A percentile compares a stretch with the other conserved stretches of the same genome.
Conservation (phyloP, 2,888 invertebrate genomes). For the Epinotia brunnichana region DNA sequence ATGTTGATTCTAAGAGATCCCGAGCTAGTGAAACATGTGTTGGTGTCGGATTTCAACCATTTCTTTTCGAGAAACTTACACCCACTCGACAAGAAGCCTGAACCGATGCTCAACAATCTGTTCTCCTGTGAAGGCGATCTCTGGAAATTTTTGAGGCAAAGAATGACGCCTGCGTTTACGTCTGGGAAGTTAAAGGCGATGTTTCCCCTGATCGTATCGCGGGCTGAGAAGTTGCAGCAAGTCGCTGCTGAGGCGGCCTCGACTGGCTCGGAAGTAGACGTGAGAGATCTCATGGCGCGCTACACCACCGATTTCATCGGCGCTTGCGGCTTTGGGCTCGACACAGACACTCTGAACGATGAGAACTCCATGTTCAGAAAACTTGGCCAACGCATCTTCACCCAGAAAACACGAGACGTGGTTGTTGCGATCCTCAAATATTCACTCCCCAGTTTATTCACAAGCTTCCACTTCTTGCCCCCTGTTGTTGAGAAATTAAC, state of each 20-base stretch:
- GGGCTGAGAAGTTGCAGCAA: conserved; percentile 43
- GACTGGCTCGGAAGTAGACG: conserved; percentile 37
- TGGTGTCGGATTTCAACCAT: conserved; percentile 18
- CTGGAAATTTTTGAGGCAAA: conserved; percentile 46
- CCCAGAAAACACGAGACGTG: conserved; percentile 32
- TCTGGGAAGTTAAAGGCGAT: conserved; percentile 44
- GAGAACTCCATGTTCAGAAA: conserved; percentile 44
- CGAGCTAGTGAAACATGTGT: conserved; percentile 20
- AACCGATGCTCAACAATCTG: conserved; percentile 44
- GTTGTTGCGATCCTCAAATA: conserved; percentile 23
- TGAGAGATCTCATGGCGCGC: conserved; percentile 46
- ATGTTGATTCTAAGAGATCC: conserved; percentile 16
- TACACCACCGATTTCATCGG: conserved; percentile 48
- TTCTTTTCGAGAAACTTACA: conserved; percentile 23
- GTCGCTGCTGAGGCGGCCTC: conserved; percentile 36
- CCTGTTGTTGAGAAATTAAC: conserved; percentile 1
- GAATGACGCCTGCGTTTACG: conserved; percentile 45
- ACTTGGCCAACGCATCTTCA: conserved; percentile 45
- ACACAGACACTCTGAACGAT: conserved; percentile 45
- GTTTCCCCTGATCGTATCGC: conserved; percentile 45
- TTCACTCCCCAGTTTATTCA: conserved; percentile 7
- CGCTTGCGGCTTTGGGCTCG: conserved; percentile 47
- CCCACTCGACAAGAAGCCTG: conserved; percentile 16
- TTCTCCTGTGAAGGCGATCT: conserved; percentile 46
- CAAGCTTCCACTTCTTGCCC: neutral